Percentiles rank a stretch among this genome's conserved stretches.
Evolutionary conservation across 1,140 invertebrate species (phyloP).

Genomic region (Caenorhabditis tropicalis): DNA sequence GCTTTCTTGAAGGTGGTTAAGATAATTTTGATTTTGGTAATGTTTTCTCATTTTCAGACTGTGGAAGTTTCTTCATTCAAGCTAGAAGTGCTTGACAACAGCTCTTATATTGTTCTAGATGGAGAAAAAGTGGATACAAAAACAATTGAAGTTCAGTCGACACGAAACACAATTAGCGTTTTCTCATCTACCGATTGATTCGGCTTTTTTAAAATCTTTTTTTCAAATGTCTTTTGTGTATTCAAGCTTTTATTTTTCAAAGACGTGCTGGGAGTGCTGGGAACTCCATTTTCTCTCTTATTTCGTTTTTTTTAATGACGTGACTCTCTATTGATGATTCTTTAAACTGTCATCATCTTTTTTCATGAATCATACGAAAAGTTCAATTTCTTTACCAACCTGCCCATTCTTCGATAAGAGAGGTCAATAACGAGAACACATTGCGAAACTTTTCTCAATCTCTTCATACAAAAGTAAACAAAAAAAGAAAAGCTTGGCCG

Average conservation of each 20-base stretch:
- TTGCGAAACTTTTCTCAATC: neutral
- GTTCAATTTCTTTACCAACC: too few relatives aligned
- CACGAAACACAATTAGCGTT: neutral
- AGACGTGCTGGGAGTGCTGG: too few relatives aligned
- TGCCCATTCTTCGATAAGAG: too few relatives aligned
- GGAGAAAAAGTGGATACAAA: constrained; percentile 43
- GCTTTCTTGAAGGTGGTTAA: constrained; percentile 32
- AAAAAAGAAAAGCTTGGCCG: neutral
- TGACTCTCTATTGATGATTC: too few relatives aligned
- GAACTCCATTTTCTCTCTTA: too few relatives aligned
- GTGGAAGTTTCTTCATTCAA: constrained; percentile 33
- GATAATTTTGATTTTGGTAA: too few relatives aligned
- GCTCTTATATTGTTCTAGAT: constrained; percentile 18
- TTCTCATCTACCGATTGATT: constrained; percentile 3
- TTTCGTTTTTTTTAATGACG: too few relatives aligned
- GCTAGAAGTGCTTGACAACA: neutral
- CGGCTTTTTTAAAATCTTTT: neutral
- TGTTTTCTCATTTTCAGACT: too few relatives aligned
- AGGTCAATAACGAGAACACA: too few relatives aligned
- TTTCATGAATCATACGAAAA: too few relatives aligned
- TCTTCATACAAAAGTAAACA: neutral
- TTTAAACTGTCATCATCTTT: too few relatives aligned
- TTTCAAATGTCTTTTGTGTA: neutral
- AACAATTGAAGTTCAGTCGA: constrained; percentile 21
- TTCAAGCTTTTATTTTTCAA: too few relatives aligned